These are phyloP conservation scores for Crocidura indochinensis DNA, from an alignment of 2,797 vertebrate genomes.

Conservation along the genomic window DNA sequence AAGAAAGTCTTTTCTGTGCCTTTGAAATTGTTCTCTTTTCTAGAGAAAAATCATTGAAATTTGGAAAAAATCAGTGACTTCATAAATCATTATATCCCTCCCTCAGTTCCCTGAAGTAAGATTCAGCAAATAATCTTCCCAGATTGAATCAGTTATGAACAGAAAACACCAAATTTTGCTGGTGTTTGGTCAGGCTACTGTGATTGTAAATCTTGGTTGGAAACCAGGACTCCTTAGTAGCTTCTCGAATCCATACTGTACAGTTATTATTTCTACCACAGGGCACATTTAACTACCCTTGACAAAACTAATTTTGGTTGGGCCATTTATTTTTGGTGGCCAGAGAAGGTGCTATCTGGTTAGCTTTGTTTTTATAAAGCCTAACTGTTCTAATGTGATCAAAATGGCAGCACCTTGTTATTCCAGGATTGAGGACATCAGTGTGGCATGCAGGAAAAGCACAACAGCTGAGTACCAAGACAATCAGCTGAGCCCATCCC, in stretches of 20 bases:
- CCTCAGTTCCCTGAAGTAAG: not conserved
- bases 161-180: not conserved
- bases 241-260: not conserved
- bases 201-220: not conserved
- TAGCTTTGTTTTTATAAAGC: conserved; percentile 73
- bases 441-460: not conserved
- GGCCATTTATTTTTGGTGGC: conserved; percentile 63
- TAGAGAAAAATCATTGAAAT: conserved; percentile 28
- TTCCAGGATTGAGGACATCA: conserved; percentile 59
- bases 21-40: conserved; percentile 4
- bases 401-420: conserved; percentile 34
- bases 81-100: not conserved
- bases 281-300: not conserved
- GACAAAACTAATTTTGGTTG: conserved; percentile 44
- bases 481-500: not conserved
- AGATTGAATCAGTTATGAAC: not conserved
- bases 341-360: conserved; percentile 66
- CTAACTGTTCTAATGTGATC: not conserved
- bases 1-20: not conserved
- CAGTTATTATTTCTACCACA: not conserved
- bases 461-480: not conserved
- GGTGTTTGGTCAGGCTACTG: not conserved
- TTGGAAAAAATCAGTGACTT: not conserved
- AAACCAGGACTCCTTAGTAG: not conserved
- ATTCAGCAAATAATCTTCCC: conserved; percentile 9